Percentiles rank a stretch among this genome's conserved stretches.
Evolutionary conservation across 2,113 vertebrate genomes (phyloP).

Genomic region (Zosterops hypoxanthus): DNA sequence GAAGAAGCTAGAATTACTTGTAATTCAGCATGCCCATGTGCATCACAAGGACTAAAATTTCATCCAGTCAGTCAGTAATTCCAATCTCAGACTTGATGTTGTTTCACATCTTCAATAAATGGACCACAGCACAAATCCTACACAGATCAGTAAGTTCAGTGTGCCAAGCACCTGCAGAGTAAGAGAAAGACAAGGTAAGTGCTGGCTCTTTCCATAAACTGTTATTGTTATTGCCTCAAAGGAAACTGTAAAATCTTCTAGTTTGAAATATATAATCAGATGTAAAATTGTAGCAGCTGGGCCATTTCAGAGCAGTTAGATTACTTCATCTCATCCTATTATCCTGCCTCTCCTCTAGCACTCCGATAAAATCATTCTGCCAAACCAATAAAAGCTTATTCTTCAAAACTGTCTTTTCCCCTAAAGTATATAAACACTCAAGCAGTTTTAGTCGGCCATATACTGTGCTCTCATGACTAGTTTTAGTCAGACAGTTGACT

Average conservation of each 20-base stretch:
- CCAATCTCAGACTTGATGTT: not conserved
- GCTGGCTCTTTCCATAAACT: not conserved
- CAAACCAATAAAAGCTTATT: slow-evolving; percentile 2
- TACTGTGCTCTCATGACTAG: not conserved
- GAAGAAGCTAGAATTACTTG: slow-evolving; percentile 53
- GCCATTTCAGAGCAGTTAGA: not conserved
- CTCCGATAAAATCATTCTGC: not conserved
- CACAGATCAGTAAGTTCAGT: slow-evolving; percentile 21
- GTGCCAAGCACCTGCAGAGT: slow-evolving; percentile 63
- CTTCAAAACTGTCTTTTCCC: not conserved
- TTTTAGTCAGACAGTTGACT: not conserved
- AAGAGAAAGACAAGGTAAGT: slow-evolving; percentile 19
- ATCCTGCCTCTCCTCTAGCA: not conserved
- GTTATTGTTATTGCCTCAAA: not conserved
- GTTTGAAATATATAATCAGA: not conserved
- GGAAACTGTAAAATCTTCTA: not conserved
- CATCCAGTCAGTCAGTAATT: slow-evolving; percentile 45
- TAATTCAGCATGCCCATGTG: slow-evolving; percentile 65
- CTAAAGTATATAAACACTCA: not conserved
- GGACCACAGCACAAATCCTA: slow-evolving; percentile 12
- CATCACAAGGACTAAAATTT: slow-evolving; percentile 56
- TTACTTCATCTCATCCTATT: slow-evolving; percentile 14
- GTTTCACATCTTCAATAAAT: slow-evolving; percentile 68
- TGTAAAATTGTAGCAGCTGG: slow-evolving; percentile 25
- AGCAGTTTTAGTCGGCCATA: not conserved